phyloP scores from a whole-genome alignment of 2,888 invertebrate genomes.

The Orchesella flavescens region DNA sequence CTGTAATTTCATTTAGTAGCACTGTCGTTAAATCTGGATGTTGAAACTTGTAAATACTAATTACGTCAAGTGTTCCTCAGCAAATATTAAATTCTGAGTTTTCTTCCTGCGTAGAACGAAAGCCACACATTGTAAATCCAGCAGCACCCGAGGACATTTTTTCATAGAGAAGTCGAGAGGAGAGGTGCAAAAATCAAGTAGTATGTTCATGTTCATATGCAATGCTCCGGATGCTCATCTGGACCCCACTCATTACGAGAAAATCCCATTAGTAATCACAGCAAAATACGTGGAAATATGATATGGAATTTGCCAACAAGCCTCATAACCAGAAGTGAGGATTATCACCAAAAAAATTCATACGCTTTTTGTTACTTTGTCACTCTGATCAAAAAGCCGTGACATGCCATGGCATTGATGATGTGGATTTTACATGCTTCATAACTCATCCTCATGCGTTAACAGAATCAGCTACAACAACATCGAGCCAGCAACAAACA shows the following conservation, averaged over 20 bases:
- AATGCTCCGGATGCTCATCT: no score
- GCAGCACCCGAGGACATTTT: background rate
- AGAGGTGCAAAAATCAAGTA: background rate
- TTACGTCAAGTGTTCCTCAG: conserved; percentile 6
- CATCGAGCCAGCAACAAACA: background rate
- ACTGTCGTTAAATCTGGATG: background rate
- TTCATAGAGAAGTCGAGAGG: background rate
- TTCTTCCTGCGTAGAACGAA: background rate
- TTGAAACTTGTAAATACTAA: conserved; percentile 29
- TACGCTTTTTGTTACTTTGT: conserved; percentile 8
- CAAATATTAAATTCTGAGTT: background rate
- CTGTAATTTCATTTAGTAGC: background rate
- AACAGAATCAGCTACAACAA: background rate
- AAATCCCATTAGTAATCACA: background rate
- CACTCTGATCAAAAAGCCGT: conserved; percentile 25
- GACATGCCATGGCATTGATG: conserved; percentile 37
- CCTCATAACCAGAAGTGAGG: background rate
- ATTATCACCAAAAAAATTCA: background rate
- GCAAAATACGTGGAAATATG: background rate
- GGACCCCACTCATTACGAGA: no score
- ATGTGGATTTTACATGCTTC: conserved; percentile 33
- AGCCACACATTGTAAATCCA: background rate
- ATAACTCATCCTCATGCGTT: conserved; percentile 7
- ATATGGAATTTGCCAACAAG: background rate
- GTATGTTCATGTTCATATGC: background rate